A percentile compares a stretch with the other conserved stretches of the same genome.
phyloP scores from a whole-genome alignment of 2,113 vertebrate genomes.

The Dendropsophus ebraccatus region DNA sequence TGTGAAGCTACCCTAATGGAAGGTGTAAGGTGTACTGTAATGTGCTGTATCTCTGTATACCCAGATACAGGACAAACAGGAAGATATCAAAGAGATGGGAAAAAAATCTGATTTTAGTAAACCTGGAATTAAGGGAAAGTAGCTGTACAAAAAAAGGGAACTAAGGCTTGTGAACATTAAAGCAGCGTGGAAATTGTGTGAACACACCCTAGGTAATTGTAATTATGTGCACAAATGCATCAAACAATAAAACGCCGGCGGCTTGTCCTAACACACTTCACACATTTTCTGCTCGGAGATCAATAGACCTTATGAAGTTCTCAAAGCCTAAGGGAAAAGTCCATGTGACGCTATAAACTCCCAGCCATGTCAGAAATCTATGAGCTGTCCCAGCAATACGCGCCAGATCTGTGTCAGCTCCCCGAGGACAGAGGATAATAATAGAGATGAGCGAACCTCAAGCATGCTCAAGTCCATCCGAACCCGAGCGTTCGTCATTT shows the following conservation, averaged over 20 bases:
- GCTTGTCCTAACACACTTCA: constrained; percentile 58
- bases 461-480: too few species aligned
- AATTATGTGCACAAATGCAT: constrained; percentile 51
- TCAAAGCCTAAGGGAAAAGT: constrained; percentile 35
- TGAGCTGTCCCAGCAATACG: neutral
- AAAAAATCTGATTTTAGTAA: neutral
- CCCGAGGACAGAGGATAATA: neutral
- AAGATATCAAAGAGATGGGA: neutral
- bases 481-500: too few species aligned
- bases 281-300: constrained; percentile 49
- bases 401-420: neutral
- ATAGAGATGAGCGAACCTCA: too few species aligned
- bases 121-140: constrained; percentile 41
- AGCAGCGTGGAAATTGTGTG: constrained; percentile 24
- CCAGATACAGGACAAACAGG: neutral
- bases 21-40: too few species aligned
- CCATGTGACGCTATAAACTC: constrained; percentile 9
- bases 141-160: constrained; percentile 22
- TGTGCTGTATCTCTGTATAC: too few species aligned
- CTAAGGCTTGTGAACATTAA: constrained; percentile 33
- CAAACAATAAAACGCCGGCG: constrained; percentile 37
- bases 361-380: constrained; percentile 21
- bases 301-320: constrained; percentile 49
- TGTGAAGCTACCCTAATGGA: too few species aligned
- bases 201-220: constrained; percentile 45